phyloP scores from a whole-genome alignment of 2,888 invertebrate genomes.

The Lycocerus yunnanus region DNA sequence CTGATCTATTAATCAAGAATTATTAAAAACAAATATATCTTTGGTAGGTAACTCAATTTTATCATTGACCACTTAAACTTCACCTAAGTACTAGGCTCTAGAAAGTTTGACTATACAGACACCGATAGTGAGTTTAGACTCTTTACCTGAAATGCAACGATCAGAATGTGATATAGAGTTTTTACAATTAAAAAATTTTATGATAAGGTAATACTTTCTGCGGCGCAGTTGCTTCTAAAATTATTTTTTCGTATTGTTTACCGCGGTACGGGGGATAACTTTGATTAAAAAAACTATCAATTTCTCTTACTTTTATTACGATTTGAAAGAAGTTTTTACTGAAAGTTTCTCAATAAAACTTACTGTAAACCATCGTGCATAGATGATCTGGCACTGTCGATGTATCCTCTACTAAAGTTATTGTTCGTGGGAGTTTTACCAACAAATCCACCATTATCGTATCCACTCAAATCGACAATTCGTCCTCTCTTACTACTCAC shows the following conservation, averaged over 20 bases:
- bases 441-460: conserved; percentile 13
- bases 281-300: not conserved
- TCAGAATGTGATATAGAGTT: too few species aligned
- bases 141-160: too few species aligned
- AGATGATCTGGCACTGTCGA: conserved; percentile 21
- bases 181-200: too few species aligned
- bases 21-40: too few species aligned
- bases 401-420: conserved; percentile 12
- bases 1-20: too few species aligned
- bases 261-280: not conserved
- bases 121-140: too few species aligned
- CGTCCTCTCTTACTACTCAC: not conserved
- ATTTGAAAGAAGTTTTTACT: not conserved
- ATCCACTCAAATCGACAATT: not conserved
- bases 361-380: conserved; percentile 38
- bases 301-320: not conserved
- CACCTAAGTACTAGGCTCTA: too few species aligned
- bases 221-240: too few species aligned
- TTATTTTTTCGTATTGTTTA: too few species aligned
- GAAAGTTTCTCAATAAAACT: conserved; percentile 45
- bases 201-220: too few species aligned
- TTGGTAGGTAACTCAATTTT: too few species aligned
- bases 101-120: not conserved
- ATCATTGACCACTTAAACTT: not conserved
- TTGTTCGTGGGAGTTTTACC: not conserved